A percentile compares a stretch with the other conserved stretches of the same genome.
Evolutionary conservation across 2,113 vertebrate species (phyloP).

Genomic region (Geococcyx californianus): DNA sequence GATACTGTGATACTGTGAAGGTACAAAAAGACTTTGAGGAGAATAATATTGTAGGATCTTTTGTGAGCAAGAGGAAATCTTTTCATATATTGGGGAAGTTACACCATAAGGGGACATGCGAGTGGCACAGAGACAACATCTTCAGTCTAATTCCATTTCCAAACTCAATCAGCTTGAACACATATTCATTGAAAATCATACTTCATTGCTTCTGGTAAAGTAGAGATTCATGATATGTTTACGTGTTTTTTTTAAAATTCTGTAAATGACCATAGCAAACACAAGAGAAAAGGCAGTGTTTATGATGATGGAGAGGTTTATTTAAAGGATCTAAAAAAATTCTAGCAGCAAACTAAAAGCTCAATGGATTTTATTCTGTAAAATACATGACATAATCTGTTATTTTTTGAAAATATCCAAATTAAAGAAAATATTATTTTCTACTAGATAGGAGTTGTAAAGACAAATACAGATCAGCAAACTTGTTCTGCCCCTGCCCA

Average conservation of each 20-base stretch:
- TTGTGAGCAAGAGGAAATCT: fast-evolving
- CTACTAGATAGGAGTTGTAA: not conserved
- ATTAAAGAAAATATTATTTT: not conserved
- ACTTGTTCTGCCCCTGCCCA: not conserved
- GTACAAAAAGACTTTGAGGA: not conserved
- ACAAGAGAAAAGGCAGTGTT: not conserved
- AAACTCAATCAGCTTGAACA: not conserved
- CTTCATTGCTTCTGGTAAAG: not conserved
- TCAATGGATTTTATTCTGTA: not conserved
- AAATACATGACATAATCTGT: not conserved
- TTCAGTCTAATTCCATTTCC: not conserved
- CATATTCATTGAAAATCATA: not conserved
- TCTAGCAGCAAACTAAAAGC: not conserved
- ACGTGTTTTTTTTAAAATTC: fast-evolving
- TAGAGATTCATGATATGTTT: not conserved
- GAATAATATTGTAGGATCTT: not conserved
- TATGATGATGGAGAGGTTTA: not conserved
- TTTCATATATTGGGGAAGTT: not conserved
- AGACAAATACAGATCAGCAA: not conserved
- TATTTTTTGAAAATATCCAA: not conserved
- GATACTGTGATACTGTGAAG: too few species aligned
- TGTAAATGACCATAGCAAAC: not conserved
- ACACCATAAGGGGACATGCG: not conserved
- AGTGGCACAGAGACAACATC: not conserved
- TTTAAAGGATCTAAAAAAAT: not conserved